These are phyloP conservation scores for Sorex araneus DNA, from an alignment of 2,113 vertebrate species.

Conservation along the genomic window DNA sequence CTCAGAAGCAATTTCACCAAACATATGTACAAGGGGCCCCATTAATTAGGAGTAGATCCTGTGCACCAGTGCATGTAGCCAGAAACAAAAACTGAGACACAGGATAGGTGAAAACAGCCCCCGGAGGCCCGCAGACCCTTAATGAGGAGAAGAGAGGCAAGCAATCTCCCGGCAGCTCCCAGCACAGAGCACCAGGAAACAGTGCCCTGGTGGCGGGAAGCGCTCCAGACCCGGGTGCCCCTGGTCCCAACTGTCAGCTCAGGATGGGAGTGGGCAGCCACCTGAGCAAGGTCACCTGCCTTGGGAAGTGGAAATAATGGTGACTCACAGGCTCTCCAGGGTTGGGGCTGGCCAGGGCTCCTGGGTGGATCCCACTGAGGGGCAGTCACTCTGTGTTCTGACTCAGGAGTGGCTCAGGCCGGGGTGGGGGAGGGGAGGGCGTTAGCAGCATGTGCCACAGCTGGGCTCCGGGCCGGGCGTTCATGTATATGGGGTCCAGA, in stretches of 20 bases:
- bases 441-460: no score
- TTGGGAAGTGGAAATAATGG: slow-evolving; percentile 4
- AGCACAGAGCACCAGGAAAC: neutral
- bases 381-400: neutral
- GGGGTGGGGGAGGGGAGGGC: neutral
- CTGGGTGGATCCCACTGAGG: neutral
- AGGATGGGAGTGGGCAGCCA: neutral
- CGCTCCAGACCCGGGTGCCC: neutral
- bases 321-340: slow-evolving; percentile 3
- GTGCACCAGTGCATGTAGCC: no score
- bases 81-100: no score
- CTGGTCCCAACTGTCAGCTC: neutral
- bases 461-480: neutral
- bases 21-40: neutral
- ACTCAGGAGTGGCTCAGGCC: neutral
- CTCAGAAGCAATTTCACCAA: neutral
- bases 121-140: neutral
- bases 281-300: neutral
- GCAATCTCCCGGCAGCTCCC: neutral
- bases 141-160: neutral
- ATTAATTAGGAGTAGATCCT: no score
- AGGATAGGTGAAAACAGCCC: neutral
- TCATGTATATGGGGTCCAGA: neutral
- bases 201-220: neutral
- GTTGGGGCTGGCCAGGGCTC: neutral